Conservation (phyloP, 1,140 invertebrate genomes). For the Paraescarpia echinospica region DNA sequence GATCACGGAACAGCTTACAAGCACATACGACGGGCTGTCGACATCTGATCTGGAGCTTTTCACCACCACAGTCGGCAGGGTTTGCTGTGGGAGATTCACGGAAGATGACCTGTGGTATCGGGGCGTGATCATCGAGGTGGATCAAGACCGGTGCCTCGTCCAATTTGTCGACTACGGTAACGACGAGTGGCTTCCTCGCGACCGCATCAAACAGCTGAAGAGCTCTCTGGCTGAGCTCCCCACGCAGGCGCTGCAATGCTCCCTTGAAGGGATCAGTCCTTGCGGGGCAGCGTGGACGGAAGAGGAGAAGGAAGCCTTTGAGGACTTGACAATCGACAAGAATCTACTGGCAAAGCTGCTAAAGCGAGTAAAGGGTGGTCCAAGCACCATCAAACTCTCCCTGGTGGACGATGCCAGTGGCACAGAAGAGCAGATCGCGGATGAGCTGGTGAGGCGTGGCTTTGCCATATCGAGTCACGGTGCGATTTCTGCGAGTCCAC, state of each 20-base stretch:
- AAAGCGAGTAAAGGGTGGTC: not conserved
- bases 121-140: constrained; percentile 71
- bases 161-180: constrained; percentile 78
- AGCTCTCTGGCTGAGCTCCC: constrained; percentile 14
- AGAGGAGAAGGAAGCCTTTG: constrained; percentile 27
- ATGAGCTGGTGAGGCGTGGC: not conserved
- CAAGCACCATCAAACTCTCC: not conserved
- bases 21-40: not conserved
- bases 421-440: not conserved
- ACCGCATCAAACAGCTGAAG: constrained; percentile 28
- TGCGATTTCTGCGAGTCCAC: not conserved
- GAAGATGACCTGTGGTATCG: constrained; percentile 79
- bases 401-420: not conserved
- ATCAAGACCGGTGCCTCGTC: constrained; percentile 67
- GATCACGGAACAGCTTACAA: constrained; percentile 52
- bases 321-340: constrained; percentile 32
- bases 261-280: constrained; percentile 15
- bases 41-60: constrained; percentile 11
- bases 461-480: not conserved
- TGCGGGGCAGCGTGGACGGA: constrained; percentile 24
- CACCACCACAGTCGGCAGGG: constrained; percentile 58
- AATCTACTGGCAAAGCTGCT: constrained; percentile 26
- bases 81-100: constrained; percentile 73
- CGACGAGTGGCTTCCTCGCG: constrained; percentile 62
- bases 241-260: constrained; percentile 30